Base-by-base conservation (phyloP, 2,888 invertebrate species). In the Drosophila siamana region DNA sequence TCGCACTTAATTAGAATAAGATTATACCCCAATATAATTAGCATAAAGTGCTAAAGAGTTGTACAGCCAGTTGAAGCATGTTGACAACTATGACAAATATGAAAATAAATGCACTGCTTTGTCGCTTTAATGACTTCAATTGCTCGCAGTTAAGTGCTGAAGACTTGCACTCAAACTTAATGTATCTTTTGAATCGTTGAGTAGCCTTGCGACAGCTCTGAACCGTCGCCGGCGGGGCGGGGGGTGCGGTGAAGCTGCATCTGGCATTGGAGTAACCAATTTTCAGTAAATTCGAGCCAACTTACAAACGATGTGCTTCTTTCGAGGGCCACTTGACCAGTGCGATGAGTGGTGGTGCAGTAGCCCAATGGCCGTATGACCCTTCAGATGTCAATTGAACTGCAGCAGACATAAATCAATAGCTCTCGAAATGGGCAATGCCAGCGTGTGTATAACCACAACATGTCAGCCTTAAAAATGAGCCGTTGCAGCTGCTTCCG, bases 361-460 rank as follows among this genome's bases (percentile, higher is more conserved):
- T 70, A 44, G 54, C 48, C 57, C 64, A 74, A 64, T 74, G 54
- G 54, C 64, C 69, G 64, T 73, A 60, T 38, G 40, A 44, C 24
- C 47, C 56, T 48, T 62, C 55, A 67, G 55, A 62, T 69, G 70
- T 70, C 77, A 77, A 64, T 68, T 68, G 74, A 62, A 59, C 70
- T 76, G 71, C 81, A 74, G 76, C 81, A 74, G 74, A 75, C 81
- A 82, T 82, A 82, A 84, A 84, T 82, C 81, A 84, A 81, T 71
- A 54, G 64, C 50, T 63, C 48, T 67, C 62, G 38, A 55, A 24
- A 57, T 48, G 30, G 60, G 59, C 77, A 61, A 54, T 28, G 40
- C n/a, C 74, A 61, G 50, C 64, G 13, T 64, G 13, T 64, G 68
- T 30, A 44, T 40, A 68, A 72, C 80, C 81, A 65, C 85, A 81